Conservation (phyloP, 1,140 invertebrate species). For the Drosophila erecta region DNA sequence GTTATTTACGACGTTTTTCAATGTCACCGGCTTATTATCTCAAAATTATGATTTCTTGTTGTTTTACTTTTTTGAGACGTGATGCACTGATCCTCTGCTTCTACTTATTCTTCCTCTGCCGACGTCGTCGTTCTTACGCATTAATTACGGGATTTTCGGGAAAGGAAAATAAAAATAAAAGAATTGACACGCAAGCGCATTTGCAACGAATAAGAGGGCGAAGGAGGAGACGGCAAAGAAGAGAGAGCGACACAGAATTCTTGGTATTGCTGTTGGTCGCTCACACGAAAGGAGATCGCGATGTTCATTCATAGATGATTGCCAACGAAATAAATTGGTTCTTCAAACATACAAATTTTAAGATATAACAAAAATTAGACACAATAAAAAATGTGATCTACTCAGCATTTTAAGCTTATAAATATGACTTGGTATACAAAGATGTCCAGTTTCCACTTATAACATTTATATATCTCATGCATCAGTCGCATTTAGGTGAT, state of each 20-base stretch:
- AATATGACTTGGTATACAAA: too few relatives aligned
- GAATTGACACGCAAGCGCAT: conserved; percentile 29
- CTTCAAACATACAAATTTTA: too few relatives aligned
- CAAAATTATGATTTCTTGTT: conserved; percentile 23
- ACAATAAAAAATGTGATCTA: too few relatives aligned
- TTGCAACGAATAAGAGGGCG: conserved; percentile 3
- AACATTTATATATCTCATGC: too few relatives aligned
- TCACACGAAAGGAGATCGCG: background rate
- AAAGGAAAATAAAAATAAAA: conserved; percentile 13
- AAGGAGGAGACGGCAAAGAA: conserved; percentile 9
- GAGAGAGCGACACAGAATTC: conserved; percentile 2
- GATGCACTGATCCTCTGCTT: conserved; percentile 13
- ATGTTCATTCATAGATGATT: background rate
- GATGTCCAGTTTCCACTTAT: too few relatives aligned
- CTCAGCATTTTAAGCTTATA: too few relatives aligned
- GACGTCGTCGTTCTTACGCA: conserved; percentile 51
- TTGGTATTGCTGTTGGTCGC: background rate
- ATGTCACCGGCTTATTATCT: conserved; percentile 35
- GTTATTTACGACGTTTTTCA: conserved; percentile 33
- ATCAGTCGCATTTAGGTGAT: conserved; percentile 23
- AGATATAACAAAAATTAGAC: too few relatives aligned
- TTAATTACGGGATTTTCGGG: conserved; percentile 74
- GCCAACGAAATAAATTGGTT: too few relatives aligned
- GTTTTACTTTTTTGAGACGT: conserved; percentile 20
- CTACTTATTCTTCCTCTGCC: conserved; percentile 15